Evolutionary conservation across 30 jellyfish, hydroid and myxozoan species (phyloP), one percentile per base, ranked within the genome.

Genomic region (Chrysaora quinquecirrha): DNA sequence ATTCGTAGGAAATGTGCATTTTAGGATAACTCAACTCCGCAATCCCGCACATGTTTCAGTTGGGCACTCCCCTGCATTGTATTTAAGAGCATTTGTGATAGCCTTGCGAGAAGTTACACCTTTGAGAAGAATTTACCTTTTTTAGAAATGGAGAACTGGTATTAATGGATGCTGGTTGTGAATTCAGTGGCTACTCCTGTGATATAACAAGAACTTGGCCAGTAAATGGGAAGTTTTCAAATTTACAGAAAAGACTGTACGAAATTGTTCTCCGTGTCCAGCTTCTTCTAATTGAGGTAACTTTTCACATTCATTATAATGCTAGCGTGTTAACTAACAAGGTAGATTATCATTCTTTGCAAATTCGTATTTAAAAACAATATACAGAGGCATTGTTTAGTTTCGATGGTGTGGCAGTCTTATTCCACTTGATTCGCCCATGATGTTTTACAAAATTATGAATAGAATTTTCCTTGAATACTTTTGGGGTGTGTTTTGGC

Each of bases 171-270:
- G 98, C 96, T 12, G 98, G 98, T 23, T 93, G 98, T 61, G 98
- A 87, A 64, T 93, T 69, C 76, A 61, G 87, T 78, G 98, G 98
- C 1, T 93, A 87, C 54, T 95, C 80, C 1, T 87, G 96, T 66
- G 98, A 93, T 71, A 67, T 93, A 24, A 77, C 98, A 16, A 86
- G 98, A 28, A 93, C 98, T 9, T 93, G 97, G 97, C 98, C 98
- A 19, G 97, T 87, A 19, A 87, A 73, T 78, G 98, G 98, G 34
- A 82, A 75, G 56, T 93, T 93, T 56, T 27, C 89, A 3, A 34
- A 64, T 11, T 78, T 85, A 46, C 98, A 93, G 75, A 50, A 56
- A 64, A 56, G 58, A 24, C 68, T 93, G 31, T 93, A 93, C 62
- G 97, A 93, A 64, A 77, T 93, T 27, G 98, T 93, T 1, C 86